Evolutionary conservation across 2,797 vertebrate species (phyloP).

Genomic region (Acanthurus tractus): DNA sequence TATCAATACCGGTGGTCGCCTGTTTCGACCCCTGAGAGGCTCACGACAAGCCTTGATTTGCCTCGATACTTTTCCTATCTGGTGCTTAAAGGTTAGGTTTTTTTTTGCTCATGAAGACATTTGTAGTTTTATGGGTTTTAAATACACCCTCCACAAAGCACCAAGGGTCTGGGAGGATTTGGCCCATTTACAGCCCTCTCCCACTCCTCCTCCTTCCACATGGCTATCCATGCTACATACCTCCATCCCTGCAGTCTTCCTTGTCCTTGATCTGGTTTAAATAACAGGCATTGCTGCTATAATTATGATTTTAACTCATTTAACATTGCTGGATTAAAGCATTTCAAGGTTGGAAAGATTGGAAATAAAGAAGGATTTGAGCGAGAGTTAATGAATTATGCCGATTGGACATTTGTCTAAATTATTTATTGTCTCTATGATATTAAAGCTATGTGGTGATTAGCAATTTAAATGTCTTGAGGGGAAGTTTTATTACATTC

Average conservation of each 20-base stretch:
- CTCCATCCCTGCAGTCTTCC: slow-evolving; percentile 59
- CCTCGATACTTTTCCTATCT: slow-evolving; percentile 6
- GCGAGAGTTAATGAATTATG: slow-evolving; percentile 77
- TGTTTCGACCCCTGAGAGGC: background rate
- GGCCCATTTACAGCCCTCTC: slow-evolving; percentile 64
- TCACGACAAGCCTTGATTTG: background rate
- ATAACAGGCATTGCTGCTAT: slow-evolving; percentile 69
- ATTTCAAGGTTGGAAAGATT: slow-evolving; percentile 81
- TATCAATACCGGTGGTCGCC: background rate
- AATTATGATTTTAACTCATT: slow-evolving; percentile 81
- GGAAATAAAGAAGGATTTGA: slow-evolving; percentile 80
- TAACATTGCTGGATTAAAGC: slow-evolving; percentile 77
- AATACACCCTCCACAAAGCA: slow-evolving; percentile 49
- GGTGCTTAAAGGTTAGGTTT: slow-evolving; percentile 16
- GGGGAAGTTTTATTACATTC: slow-evolving; percentile 72
- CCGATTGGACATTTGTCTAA: slow-evolving; percentile 81
- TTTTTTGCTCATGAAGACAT: slow-evolving; percentile 50
- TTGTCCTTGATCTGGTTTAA: slow-evolving; percentile 81
- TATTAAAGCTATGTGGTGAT: slow-evolving; percentile 83
- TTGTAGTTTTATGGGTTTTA: slow-evolving; percentile 46
- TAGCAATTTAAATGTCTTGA: slow-evolving; percentile 84
- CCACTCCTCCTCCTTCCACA: slow-evolving; percentile 20
- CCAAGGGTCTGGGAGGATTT: slow-evolving; percentile 63
- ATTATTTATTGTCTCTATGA: slow-evolving; percentile 84
- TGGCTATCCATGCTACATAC: slow-evolving; percentile 48